A percentile compares a stretch with the other conserved stretches of the same genome.
Evolutionary conservation across 92 coral and sea anemone genomes (phyloP).

Genomic region (Actinostola sp.): DNA sequence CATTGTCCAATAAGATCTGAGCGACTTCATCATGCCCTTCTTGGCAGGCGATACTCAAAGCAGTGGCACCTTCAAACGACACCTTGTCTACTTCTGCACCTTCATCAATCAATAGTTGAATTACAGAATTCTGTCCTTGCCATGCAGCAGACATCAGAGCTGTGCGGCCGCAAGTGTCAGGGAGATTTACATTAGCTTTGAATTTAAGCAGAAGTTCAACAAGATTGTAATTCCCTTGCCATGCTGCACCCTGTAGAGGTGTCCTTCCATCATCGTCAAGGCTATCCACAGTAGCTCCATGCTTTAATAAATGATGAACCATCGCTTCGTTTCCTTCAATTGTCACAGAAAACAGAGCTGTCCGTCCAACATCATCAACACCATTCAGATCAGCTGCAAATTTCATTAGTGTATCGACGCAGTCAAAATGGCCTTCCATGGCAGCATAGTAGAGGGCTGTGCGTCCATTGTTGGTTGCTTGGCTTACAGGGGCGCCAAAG

Average conservation of each 20-base stretch:
- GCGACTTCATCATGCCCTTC: conserved; percentile 99
- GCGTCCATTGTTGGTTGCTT: conserved; percentile 78
- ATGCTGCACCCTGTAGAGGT: conserved; percentile 90
- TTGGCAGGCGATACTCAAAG: conserved; percentile 92
- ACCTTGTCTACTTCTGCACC: conserved; percentile 86
- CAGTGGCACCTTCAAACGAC: conserved; percentile 92
- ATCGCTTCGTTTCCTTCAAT: conserved; percentile 85
- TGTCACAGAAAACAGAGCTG: conserved; percentile 85
- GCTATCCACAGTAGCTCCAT: conserved; percentile 82
- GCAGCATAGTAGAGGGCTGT: conserved; percentile 89
- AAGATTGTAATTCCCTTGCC: conserved; percentile 89
- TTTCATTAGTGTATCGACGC: conserved; percentile 70
- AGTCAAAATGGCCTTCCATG: conserved; percentile 84
- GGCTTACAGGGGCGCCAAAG: conserved; percentile 79
- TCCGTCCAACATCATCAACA: conserved; percentile 78
- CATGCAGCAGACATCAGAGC: conserved; percentile 99
- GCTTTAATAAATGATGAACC: conserved; percentile 71
- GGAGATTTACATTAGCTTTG: conserved; percentile 83
- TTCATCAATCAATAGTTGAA: conserved; percentile 83
- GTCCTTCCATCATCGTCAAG: conserved; percentile 87
- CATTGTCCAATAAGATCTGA: conserved; percentile 84
- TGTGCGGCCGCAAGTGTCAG: conserved; percentile 82
- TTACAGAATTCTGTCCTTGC: conserved; percentile 89
- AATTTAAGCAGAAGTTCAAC: conserved; percentile 77
- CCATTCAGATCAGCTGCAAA: conserved; percentile 75